phyloP scores from a whole-genome alignment of 2,888 invertebrate species.

The Eubasilissa splendida region DNA sequence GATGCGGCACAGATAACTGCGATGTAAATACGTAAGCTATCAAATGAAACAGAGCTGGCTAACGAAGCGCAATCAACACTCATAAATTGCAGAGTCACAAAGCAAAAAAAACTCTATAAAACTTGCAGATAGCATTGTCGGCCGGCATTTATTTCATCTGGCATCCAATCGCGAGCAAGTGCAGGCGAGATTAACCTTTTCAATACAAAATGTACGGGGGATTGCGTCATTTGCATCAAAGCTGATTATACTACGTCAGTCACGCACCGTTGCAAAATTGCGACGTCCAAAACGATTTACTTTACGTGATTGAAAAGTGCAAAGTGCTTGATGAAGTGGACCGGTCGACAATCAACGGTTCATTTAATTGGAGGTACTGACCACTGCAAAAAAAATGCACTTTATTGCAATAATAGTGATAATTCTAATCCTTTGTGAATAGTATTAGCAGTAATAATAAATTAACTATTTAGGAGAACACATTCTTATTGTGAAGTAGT shows the following conservation, averaged over 20 bases:
- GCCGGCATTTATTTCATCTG: conserved; percentile 1
- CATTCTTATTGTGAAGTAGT: too few relatives aligned
- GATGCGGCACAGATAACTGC: not conserved
- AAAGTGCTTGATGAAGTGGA: not conserved
- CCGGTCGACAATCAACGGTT: too few relatives aligned
- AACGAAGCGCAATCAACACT: conserved; percentile 29
- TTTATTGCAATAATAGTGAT: too few relatives aligned
- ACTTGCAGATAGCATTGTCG: conserved; percentile 19
- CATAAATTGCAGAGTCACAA: conserved; percentile 22
- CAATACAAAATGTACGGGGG: too few relatives aligned
- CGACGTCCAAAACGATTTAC: conserved; percentile 12
- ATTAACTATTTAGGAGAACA: too few relatives aligned
- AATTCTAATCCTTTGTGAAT: too few relatives aligned
- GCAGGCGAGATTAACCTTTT: too few relatives aligned
- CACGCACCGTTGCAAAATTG: not conserved
- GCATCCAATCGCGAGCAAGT: too few relatives aligned
- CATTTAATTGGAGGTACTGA: too few relatives aligned
- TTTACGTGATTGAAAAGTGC: not conserved
- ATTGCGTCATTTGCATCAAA: not conserved
- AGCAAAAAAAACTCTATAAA: conserved; percentile 18
- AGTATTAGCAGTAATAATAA: too few relatives aligned
- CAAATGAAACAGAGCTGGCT: conserved; percentile 12
- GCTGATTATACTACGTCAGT: not conserved
- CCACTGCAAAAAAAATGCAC: too few relatives aligned
- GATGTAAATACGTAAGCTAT: conserved; percentile 5